Conservation (phyloP, 2,113 vertebrate species). For the Elephantulus edwardii region DNA sequence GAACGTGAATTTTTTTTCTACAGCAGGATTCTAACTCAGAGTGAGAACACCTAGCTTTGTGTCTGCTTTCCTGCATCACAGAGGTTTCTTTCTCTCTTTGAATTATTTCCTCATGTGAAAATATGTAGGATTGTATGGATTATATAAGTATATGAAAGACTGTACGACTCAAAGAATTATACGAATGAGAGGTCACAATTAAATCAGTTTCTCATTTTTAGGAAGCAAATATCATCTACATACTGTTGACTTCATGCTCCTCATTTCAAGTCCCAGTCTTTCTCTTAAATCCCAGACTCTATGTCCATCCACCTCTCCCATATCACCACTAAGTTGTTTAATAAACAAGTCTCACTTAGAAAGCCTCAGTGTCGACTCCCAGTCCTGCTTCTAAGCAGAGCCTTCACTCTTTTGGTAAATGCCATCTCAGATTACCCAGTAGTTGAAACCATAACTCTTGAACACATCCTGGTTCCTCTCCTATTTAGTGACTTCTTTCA, state of each 20-base stretch:
- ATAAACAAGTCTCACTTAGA: neutral
- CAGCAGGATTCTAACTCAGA: neutral
- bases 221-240: neutral
- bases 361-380: neutral
- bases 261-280: neutral
- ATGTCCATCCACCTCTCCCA: neutral
- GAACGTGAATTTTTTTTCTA: neutral
- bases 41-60: neutral
- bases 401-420: neutral
- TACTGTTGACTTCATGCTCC: neutral
- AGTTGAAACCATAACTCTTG: neutral
- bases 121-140: neutral
- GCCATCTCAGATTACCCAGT: neutral
- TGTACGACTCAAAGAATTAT: neutral
- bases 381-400: neutral
- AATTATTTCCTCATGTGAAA: slow-evolving; percentile 10
- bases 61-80: neutral
- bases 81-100: neutral
- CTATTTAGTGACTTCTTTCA: no score
- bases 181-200: neutral
- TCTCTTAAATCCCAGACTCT: neutral
- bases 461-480: neutral
- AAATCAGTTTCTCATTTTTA: neutral
- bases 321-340: neutral
- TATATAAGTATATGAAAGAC: neutral